Evolutionary conservation across 2,797 vertebrate species (phyloP).

Genomic region (Peromyscus eremicus): DNA sequence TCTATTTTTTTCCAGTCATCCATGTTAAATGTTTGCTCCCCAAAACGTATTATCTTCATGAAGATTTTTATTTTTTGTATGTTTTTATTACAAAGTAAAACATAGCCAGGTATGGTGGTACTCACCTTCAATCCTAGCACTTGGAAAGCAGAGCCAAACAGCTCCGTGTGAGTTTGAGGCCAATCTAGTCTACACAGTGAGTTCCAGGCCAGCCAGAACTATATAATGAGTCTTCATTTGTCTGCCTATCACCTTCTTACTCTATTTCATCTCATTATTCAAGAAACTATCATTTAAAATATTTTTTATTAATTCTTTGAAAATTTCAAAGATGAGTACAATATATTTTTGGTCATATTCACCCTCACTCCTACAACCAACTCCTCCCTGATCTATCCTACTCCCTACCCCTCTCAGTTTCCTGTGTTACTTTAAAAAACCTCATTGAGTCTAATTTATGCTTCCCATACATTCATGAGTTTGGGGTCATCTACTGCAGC

Average conservation of each 20-base stretch:
- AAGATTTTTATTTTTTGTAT: slow-evolving; percentile 24
- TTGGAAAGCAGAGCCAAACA: neutral
- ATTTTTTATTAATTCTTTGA: neutral
- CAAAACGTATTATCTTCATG: neutral
- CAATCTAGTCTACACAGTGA: neutral
- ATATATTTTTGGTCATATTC: neutral
- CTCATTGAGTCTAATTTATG: neutral
- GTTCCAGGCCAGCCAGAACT: neutral
- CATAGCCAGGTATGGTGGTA: neutral
- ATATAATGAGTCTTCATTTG: no score
- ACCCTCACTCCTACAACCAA: neutral
- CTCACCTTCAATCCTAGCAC: neutral
- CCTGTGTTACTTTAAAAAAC: neutral
- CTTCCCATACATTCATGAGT: neutral
- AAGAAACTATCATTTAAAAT: neutral
- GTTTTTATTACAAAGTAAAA: slow-evolving; percentile 39
- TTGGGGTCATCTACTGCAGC: neutral
- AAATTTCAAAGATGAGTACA: neutral
- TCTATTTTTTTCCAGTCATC: slow-evolving; percentile 6
- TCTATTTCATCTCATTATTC: neutral
- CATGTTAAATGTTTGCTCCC: neutral
- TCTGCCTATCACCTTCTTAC: neutral
- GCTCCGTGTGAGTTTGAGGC: neutral
- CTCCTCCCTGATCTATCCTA: neutral
- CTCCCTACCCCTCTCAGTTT: neutral